Conservation (phyloP, 2,113 vertebrate genomes). For the Calcarius ornatus region DNA sequence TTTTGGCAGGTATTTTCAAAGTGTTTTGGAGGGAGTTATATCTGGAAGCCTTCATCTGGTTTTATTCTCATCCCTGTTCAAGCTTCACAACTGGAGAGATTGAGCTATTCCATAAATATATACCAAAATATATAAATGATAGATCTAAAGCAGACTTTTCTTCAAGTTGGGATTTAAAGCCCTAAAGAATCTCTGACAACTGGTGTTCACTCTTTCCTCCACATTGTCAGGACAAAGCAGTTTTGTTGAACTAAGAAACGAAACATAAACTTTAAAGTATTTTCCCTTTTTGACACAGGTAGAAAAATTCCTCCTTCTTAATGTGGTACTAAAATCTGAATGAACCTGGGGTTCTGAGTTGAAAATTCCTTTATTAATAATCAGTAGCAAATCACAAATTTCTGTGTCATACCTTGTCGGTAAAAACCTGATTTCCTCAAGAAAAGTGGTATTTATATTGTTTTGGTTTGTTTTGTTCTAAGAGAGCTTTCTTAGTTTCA, state of each 20-base stretch:
- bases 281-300: not conserved
- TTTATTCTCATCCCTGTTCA: not conserved
- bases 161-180: not conserved
- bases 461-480: not conserved
- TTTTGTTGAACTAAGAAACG: not conserved
- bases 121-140: not conserved
- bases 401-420: not conserved
- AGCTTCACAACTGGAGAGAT: not conserved
- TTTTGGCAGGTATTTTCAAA: not conserved
- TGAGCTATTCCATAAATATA: not conserved
- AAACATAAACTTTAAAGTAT: not conserved
- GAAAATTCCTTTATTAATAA: not conserved
- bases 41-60: not conserved
- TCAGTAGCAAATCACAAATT: not conserved
- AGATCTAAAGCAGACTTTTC: not conserved
- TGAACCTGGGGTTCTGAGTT: fast-evolving
- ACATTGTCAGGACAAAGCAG: not conserved
- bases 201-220: not conserved
- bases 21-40: not conserved
- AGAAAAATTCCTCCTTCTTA: not conserved
- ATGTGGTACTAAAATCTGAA: not conserved
- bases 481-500: not conserved
- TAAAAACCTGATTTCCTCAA: not conserved
- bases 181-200: not conserved
- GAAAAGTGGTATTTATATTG: not conserved